Evolutionary conservation across 37 sponge, comb jelly and placozoan genomes (phyloP), one percentile per base, ranked within the genome.

Genomic region (Theonella swinhoei): DNA sequence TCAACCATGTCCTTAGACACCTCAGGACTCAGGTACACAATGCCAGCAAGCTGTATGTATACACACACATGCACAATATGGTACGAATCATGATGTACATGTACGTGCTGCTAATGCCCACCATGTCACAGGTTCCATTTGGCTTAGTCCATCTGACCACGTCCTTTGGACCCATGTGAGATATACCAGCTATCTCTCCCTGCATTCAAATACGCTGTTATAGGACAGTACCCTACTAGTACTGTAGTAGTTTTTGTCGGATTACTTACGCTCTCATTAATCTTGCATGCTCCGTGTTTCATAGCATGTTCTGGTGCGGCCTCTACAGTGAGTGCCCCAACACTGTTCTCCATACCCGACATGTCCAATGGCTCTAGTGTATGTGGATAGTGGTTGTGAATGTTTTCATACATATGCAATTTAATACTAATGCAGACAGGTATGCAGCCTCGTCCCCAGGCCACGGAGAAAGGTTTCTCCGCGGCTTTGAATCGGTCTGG

Each of bases 161-260:
- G 1, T 91, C 87, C 40, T 34, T 58, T 24, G 74, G 80, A 37
- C 72, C 87, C 14, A 34, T n/a, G 66, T 91, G 78, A 36, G 78
- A 42, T 23, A 91, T 91, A 40, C 71, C 69, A 24, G 86, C 67
- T 72, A 91, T 66, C 42, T 91, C 91, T 19, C 91, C 87, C 91
- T 91, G 31, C 23, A 58, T 17, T 39, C 62, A 9, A 65, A 22
- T 39, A 24, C 17, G 26, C 24, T 20, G 33, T 31, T 8, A 31
- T 2, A 19, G 62, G 29, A 60, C 23, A 5, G 11, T 9, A 30
- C 74, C 11, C 41, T n/a, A n/a, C n/a, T n/a, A n/a, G n/a, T n/a
- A 11, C 60, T 22, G 19, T 58, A 19, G 19, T 58, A 58, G 60
- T 58, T 22, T 5, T 65, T 24, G 74, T 3, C 4, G 42, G 23